A percentile compares a stretch with the other conserved stretches of the same genome.
Conservation (phyloP, 2,888 invertebrate genomes). For the Synanthedon formicaeformis region DNA sequence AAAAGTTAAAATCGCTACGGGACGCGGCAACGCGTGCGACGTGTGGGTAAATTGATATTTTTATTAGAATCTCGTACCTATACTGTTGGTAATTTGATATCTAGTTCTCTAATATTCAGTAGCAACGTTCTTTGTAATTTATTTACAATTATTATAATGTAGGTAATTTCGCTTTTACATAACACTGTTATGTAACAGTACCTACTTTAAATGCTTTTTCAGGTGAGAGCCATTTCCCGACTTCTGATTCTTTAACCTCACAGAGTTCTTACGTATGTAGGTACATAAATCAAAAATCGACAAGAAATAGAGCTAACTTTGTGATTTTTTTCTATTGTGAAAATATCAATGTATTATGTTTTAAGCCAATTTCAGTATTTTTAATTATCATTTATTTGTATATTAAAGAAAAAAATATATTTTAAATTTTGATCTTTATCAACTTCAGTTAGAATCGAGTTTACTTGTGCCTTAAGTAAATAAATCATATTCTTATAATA, state of each 20-base stretch:
- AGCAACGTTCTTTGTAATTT: conserved; percentile 18
- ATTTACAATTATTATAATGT: not conserved
- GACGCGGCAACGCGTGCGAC: not conserved
- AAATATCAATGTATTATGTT: no score
- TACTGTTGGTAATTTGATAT: conserved; percentile 34
- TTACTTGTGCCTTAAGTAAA: no score
- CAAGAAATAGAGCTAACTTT: no score
- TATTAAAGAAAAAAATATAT: no score
- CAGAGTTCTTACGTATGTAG: not conserved
- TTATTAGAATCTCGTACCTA: conserved; percentile 26
- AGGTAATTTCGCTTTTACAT: not conserved
- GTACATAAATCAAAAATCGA: no score
- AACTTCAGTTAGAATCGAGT: no score
- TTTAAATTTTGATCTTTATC: no score
- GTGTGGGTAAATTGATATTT: conserved; percentile 34
- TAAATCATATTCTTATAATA: no score
- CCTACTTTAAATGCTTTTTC: not conserved
- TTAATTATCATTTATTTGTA: no score
- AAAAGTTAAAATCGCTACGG: not conserved
- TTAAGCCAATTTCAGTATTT: no score
- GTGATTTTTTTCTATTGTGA: no score
- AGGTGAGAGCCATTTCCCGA: not conserved
- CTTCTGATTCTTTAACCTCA: not conserved
- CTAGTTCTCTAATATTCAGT: conserved; percentile 27
- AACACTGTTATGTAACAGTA: not conserved